Base-by-base conservation (phyloP, 2,888 invertebrate genomes). In the Cataglyphis cursor region DNA sequence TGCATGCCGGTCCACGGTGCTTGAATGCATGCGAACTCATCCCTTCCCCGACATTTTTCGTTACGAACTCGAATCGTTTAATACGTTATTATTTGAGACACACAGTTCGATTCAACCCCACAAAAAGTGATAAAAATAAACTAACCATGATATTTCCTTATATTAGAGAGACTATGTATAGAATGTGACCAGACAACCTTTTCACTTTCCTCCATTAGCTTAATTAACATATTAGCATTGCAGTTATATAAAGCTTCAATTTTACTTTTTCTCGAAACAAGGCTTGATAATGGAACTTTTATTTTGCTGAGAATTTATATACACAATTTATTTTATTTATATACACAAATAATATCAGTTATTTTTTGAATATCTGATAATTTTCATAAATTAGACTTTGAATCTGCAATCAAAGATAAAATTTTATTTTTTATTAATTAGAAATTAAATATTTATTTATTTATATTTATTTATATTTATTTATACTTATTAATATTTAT, bases 1-100 rank as follows among this genome's bases (percentile, higher is more conserved):
- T 38, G 64, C 35, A 65, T 21, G 64, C 21, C 48, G 75, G 75
- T 75, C 75, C 75, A 75, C 0, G 48, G 21, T 64, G 64, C 18
- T 65, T 31, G 78, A 57, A 38, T 57, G 10, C 66, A 28, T 51
- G 28, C 48, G 68, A 51, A 28, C 4, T 15, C 57, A 54, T 76
- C 68, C 54, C 78, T 51, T 24, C 44, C 73, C 48, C 9, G 5
- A 1, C 61, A 3, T 31, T 57, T 66, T 48, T 18, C 48, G 0
- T 44, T 48, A 48, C 44, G 15, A 48, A 5, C 5, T 18, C 21
- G 59, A 41, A 24, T 31, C 24, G 15, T 57, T 78, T 59, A 31
- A 59, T 78, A 44, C 41, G 57, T 68, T 44, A 24, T 65, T 76
- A 31, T 31, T 24, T 31, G 41, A 68, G 18, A 41, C 6, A 31